These are phyloP conservation scores for Pristionchus arcanus DNA, from an alignment of 2,888 invertebrate species.

Conservation along the genomic window DNA sequence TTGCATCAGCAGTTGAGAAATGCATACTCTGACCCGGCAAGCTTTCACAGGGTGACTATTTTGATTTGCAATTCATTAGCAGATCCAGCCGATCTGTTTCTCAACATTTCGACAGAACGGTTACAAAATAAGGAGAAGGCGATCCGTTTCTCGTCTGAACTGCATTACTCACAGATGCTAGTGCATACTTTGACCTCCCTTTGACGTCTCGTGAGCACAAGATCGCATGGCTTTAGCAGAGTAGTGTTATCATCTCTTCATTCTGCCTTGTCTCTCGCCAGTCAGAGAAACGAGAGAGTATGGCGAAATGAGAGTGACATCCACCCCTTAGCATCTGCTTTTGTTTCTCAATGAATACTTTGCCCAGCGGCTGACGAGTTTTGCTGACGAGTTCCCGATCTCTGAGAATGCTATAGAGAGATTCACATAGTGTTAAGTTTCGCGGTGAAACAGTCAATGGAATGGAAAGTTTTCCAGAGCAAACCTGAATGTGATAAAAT, in stretches of 20 bases:
- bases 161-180: not conserved
- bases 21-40: not conserved
- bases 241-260: no score
- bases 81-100: not conserved
- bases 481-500: not conserved
- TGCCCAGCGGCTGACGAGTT: not conserved
- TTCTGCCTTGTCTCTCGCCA: no score
- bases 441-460: no score
- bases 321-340: not conserved
- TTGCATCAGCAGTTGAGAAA: constrained; percentile 15
- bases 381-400: not conserved
- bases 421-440: no score
- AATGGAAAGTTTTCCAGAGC: no score
- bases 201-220: not conserved
- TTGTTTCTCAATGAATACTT: constrained; percentile 12
- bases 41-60: not conserved
- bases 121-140: not conserved
- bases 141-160: not conserved
- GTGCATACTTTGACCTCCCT: not conserved
- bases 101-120: not conserved
- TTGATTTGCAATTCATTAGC: not conserved
- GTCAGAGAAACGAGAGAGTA: no score
- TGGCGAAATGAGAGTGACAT: no score
- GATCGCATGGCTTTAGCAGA: not conserved
- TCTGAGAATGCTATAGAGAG: no score